These are phyloP conservation scores for Prunella fulvescens DNA, from an alignment of 2,113 vertebrate genomes.

Conservation along the genomic window DNA sequence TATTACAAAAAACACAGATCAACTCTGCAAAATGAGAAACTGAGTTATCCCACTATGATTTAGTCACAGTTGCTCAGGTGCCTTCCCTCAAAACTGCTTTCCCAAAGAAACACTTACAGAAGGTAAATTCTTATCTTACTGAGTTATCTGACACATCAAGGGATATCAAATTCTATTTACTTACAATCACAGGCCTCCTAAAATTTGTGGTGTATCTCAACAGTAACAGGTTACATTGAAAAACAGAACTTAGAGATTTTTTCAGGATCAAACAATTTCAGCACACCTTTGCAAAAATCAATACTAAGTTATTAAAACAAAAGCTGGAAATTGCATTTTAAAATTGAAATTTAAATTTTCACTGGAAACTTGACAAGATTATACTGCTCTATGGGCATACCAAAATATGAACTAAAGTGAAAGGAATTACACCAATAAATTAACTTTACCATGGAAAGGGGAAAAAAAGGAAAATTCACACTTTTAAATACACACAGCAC, in stretches of 20 bases:
- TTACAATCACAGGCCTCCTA: neutral
- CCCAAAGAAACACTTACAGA: neutral
- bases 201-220: neutral
- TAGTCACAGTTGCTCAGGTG: neutral
- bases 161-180: neutral
- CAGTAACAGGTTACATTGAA: neutral
- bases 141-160: neutral
- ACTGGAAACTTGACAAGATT: neutral
- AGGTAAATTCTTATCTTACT: neutral
- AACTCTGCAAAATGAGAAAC: neutral
- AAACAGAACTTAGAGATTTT: neutral
- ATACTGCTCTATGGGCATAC: neutral
- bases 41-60: neutral
- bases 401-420: neutral
- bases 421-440: neutral
- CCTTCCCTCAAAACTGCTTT: neutral
- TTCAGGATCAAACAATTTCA: neutral
- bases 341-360: neutral
- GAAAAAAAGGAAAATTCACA: neutral
- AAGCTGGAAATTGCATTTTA: neutral
- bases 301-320: neutral
- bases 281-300: neutral
- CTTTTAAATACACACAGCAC: neutral
- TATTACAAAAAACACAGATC: neutral
- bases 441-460: neutral